Evolutionary conservation across 2,113 vertebrate species (phyloP).

Genomic region (Psittacula cyanocephala): DNA sequence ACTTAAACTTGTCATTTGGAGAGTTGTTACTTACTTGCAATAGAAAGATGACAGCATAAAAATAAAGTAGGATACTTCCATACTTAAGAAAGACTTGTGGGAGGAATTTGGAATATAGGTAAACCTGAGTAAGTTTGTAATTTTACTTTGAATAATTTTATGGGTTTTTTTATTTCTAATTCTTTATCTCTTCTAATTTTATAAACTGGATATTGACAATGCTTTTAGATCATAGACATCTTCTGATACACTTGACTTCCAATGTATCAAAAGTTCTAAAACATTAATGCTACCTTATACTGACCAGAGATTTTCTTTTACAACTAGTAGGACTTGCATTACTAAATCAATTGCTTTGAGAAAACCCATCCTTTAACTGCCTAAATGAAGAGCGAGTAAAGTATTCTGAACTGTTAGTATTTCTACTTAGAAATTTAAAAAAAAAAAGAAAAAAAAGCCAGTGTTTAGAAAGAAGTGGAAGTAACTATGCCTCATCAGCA

Average conservation of each 20-base stretch:
- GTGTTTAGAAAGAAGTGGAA: background rate
- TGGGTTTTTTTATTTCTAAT: background rate
- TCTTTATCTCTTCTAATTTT: background rate
- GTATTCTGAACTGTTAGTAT: background rate
- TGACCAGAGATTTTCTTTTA: background rate
- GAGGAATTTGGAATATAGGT: background rate
- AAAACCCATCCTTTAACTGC: background rate
- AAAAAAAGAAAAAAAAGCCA: background rate
- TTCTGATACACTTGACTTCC: background rate
- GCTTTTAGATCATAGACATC: background rate
- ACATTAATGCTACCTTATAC: background rate
- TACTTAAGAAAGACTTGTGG: background rate
- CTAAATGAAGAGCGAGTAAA: background rate
- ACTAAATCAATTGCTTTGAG: background rate
- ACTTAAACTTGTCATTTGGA: background rate
- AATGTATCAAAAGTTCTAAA: background rate
- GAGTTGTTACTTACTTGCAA: background rate
- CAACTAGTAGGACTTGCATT: background rate
- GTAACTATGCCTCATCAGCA: background rate
- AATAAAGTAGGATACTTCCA: background rate
- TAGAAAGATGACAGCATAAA: background rate
- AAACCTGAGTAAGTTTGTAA: background rate
- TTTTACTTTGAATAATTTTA: background rate
- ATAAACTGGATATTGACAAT: background rate
- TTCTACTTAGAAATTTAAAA: background rate